A percentile compares a stretch with the other conserved stretches of the same genome.
Conservation (phyloP, 2,113 vertebrate genomes). For the Prinia subflava region DNA sequence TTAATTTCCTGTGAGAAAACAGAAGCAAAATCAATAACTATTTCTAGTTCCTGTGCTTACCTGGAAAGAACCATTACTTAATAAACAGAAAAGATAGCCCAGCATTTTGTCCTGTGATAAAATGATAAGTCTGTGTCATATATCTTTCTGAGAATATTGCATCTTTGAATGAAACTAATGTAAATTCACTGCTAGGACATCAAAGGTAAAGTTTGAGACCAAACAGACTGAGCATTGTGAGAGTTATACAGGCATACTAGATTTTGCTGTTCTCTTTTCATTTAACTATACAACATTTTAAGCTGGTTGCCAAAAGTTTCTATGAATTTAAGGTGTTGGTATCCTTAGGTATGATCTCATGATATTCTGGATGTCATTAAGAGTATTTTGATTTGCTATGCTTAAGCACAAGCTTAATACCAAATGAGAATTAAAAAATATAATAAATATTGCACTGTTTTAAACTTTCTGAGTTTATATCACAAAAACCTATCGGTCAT, state of each 20-base stretch:
- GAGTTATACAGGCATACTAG: not conserved
- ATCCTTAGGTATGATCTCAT: not conserved
- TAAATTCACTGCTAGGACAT: not conserved
- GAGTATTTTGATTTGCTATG: not conserved
- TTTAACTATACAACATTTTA: not conserved
- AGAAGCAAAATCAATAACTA: constrained; percentile 4
- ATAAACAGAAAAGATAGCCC: not conserved
- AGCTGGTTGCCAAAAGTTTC: not conserved
- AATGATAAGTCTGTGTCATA: not conserved
- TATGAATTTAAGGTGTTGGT: not conserved
- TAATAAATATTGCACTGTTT: not conserved
- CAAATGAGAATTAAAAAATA: not conserved
- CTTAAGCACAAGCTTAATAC: not conserved
- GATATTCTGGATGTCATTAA: not conserved
- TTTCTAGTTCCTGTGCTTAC: not conserved
- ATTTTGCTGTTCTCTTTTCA: not conserved
- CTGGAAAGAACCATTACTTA: not conserved
- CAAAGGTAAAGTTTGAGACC: not conserved
- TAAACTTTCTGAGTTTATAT: not conserved
- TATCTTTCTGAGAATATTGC: not conserved
- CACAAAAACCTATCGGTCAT: rapidly evolving
- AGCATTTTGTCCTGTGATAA: not conserved
- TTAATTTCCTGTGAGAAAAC: constrained; percentile 31
- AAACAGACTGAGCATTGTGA: not conserved
- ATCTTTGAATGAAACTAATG: not conserved